Base-by-base conservation (phyloP, 2,113 vertebrate genomes). In the Vicugna pacos region DNA sequence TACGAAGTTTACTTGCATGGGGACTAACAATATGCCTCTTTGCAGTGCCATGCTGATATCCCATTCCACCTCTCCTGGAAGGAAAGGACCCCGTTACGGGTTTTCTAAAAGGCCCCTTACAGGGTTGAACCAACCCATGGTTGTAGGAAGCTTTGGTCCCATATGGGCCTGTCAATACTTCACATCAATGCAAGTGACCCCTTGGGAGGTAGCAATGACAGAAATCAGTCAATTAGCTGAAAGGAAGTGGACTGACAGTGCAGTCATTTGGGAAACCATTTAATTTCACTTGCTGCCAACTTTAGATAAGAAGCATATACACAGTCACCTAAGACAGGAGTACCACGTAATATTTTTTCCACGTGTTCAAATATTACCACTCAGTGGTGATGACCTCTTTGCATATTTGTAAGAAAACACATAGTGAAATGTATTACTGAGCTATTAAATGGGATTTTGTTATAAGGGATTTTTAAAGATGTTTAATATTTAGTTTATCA, bases 181-280 rank as follows among this genome's bases (percentile, higher is more conserved):
- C 0, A 1, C 48, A n/a, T 90, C 24, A 87, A 38, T n/a, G 38
- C 42, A 89, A 93, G 50, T 60, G 62, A 91, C 52, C 82, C 8
- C 8, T 97, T 89, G 54, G 30, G 82, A 96, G 72, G 89, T 22
- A 65, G 75, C 48, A 93, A 11, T 1, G 1, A 79, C 48, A 96
- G 67, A 95, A 97, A 97, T 73, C 76, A 97, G 88, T 75, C 72
- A 80, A 46, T 92, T 92, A 77, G 75, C 54, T 75, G 65, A 95
- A 94, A 92, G 77, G 90, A 93, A 42, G 9, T 81, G 48, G 65
- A 92, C 76, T 97, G 64, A 50, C 91, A 95, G 97, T 60, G 22
- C 70, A 48, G 83, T 87, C 52, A 91, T 62, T 86, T 96, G 93
- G 72, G 76, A 84, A 86, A 81, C 64, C 60, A 85, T 52, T 97